Evolutionary conservation across 1,140 invertebrate genomes (phyloP).

Genomic region (Trichogramma pretiosum): DNA sequence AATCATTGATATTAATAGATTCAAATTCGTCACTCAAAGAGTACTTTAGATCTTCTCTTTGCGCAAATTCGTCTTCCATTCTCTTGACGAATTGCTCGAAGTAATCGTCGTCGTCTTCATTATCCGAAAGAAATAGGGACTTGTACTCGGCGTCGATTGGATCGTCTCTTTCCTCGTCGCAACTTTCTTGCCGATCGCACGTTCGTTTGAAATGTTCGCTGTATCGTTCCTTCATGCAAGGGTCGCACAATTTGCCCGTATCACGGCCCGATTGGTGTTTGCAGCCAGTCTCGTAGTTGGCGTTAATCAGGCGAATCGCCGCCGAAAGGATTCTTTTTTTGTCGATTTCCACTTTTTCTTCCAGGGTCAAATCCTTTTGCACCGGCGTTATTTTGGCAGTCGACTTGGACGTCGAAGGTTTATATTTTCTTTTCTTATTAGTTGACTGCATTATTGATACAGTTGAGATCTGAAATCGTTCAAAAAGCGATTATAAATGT

Average conservation of each 20-base stretch:
- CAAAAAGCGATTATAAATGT: background rate
- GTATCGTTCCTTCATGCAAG: background rate
- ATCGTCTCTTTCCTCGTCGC: background rate
- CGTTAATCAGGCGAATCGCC: background rate
- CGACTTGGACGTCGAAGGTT: background rate
- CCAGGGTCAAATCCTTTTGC: background rate
- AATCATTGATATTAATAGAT: background rate
- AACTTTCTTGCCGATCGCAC: too few relatives aligned
- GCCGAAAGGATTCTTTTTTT: conserved; percentile 1
- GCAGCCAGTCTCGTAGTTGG: too few relatives aligned
- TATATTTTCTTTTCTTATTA: background rate
- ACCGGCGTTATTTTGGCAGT: background rate
- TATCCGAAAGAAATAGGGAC: background rate
- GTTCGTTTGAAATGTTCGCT: background rate
- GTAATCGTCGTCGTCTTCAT: conserved; percentile 9
- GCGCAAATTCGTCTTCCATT: background rate
- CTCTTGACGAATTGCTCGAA: conserved; percentile 8
- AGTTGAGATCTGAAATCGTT: background rate
- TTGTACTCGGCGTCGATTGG: background rate
- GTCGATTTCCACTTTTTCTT: background rate
- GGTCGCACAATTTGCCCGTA: background rate
- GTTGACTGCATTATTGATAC: background rate
- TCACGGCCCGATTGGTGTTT: background rate
- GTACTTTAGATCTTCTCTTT: conserved; percentile 8
- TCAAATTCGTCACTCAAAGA: background rate